A percentile compares a stretch with the other conserved stretches of the same genome.
These are phyloP conservation scores for Oreocharis arfaki DNA, from an alignment of 2,113 vertebrate genomes.

Conservation along the genomic window DNA sequence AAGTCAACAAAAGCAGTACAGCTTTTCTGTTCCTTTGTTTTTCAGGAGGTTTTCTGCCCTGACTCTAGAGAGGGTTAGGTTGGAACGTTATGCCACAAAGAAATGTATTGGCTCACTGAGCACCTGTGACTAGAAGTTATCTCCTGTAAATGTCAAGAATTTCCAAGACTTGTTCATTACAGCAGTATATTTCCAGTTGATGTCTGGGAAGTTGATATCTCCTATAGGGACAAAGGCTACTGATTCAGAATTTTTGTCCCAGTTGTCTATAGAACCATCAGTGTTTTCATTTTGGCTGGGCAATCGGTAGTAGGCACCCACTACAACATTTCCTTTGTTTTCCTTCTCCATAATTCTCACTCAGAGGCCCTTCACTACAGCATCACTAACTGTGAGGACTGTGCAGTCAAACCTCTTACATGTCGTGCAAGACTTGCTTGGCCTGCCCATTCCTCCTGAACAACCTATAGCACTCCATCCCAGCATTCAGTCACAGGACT, in stretches of 20 bases:
- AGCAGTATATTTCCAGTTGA: neutral
- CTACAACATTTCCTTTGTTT: neutral
- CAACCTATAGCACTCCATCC: neutral
- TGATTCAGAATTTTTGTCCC: neutral
- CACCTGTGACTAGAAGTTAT: neutral
- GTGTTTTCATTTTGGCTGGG: neutral
- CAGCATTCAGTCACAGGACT: neutral
- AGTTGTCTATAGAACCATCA: neutral
- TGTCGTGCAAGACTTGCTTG: neutral
- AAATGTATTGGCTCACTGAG: neutral
- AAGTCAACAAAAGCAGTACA: slow-evolving; percentile 4
- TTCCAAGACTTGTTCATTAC: neutral
- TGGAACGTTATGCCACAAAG: neutral
- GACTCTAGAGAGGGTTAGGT: neutral
- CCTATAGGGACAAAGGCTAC: neutral
- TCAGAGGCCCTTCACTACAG: neutral
- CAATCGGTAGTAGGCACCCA: neutral
- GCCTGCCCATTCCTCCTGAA: neutral
- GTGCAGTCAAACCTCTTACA: neutral
- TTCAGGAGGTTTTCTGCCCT: neutral
- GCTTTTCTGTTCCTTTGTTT: neutral
- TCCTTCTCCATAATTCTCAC: neutral
- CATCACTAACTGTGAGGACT: neutral
- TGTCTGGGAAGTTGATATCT: neutral
- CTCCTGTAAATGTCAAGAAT: neutral